phyloP scores from a whole-genome alignment of 2,888 invertebrate genomes.

The Oligia fasciuncula region DNA sequence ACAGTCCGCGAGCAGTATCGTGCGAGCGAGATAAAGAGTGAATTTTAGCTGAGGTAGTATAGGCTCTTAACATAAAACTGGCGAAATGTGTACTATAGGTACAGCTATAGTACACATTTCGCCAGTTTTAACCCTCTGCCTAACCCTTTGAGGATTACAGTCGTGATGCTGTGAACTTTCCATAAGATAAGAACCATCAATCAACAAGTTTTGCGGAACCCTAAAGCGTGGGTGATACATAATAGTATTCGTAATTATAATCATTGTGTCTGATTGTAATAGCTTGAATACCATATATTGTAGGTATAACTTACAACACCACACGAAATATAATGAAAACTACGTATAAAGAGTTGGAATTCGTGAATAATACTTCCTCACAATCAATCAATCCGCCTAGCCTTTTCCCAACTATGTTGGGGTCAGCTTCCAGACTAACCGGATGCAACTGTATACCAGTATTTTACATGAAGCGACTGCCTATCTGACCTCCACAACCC shows the following conservation, averaged over 20 bases:
- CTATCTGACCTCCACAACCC: background rate
- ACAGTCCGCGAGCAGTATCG: too few relatives aligned
- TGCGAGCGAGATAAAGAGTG: too few relatives aligned
- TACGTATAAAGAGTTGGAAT: conserved; percentile 7
- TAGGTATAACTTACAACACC: conserved; percentile 24
- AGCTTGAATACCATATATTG: conserved; percentile 22
- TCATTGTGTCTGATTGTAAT: conserved; percentile 24
- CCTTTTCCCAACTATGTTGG: background rate
- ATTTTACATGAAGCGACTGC: background rate
- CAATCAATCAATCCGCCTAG: background rate
- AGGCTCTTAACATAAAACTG: too few relatives aligned
- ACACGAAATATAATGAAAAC: conserved; percentile 12
- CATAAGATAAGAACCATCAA: background rate
- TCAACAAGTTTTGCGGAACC: conserved; percentile 8
- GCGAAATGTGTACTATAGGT: too few relatives aligned
- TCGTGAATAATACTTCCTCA: background rate
- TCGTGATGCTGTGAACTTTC: too few relatives aligned
- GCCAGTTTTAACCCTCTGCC: too few relatives aligned
- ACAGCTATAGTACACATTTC: too few relatives aligned
- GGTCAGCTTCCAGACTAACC: background rate
- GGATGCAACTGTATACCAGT: background rate
- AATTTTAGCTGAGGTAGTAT: too few relatives aligned
- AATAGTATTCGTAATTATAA: conserved; percentile 48
- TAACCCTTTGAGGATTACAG: too few relatives aligned
- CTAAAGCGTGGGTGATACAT: conserved; percentile 36